Base-by-base conservation (phyloP, 2,888 invertebrate genomes). In the Eupithecia tripunctaria region DNA sequence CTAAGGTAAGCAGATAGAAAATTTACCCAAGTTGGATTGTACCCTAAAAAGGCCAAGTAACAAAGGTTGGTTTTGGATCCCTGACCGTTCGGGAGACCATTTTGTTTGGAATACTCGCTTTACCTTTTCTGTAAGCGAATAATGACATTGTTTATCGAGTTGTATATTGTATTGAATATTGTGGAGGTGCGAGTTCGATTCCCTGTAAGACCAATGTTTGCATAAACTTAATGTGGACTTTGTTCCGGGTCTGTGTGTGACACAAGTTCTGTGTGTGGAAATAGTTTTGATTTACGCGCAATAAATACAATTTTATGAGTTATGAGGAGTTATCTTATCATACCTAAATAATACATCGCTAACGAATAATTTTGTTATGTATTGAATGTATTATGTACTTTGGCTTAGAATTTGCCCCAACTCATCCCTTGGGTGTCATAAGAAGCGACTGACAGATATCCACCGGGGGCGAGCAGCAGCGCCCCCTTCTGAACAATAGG, bases 31-130 rank as follows among this genome's bases (percentile, higher is more conserved):
- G 67, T 74, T 68, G 74, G 74, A 18, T n/a, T 41, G 15, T 25
- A 18, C 41, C 74, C 74, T 74, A 74, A 71, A 71, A 74, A 68
- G 74, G 21, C 38, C 66, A n/a, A 66, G 73, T 66, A 74, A 74
- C 74, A 74, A 74, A 74, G 71, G 68, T 65, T 38, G 60, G 29
- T 38, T 68, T 62, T 64, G 72, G 68, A 62, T 71, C 41, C 51
- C 70, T 74, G 71, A 74, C 71, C 71, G 60, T 71, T 38, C 29
- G 38, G 62, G 38, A 64, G 43, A 65, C 59, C 51, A 69, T 69
- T 71, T 68, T 68, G 74, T 68, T 69, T 62, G 27, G 60, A 56
- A 73, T 62, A 64, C 70, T 21, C 32, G 62, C 51, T 56, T 67
- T 67, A 41, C 73, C 70, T 70, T 68, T 68, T 59, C 62, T 47